Base-by-base conservation (phyloP, 2,888 invertebrate species). In the Calameuta filiformis region DNA sequence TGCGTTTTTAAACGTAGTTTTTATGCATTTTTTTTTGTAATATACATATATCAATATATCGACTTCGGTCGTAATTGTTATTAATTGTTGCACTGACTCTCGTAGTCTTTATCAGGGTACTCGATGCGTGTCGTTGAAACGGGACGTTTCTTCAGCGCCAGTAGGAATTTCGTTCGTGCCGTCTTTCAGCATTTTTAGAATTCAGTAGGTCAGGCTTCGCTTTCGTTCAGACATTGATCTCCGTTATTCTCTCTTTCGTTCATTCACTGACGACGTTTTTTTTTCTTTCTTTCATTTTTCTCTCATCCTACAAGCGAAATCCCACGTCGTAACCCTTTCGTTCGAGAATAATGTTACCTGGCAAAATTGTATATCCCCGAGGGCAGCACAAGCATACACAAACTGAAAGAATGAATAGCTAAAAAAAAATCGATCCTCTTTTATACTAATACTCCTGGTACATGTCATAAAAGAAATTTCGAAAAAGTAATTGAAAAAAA, bases 121-220 rank as follows among this genome's bases (percentile, higher is more conserved):
- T 12, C 15, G 3, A n/a, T 56, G 40, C 40, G 33, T 31, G 34
- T 68, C 75, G 31, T 35, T 15, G 0, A 56, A 56, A 23, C 40
- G 9, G 15, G 15, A 56, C 40, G 40, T 56, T 56, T 56, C 40
- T 23, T 56, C 40, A 56, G 40, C 23, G 23, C 4, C 40, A 23
- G 40, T 23, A 4, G 23, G 40, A 56, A 56, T 56, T 56, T 56
- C 40, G 71, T 31, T 31, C 31, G 33, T 15, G 71, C 71, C 12
- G 71, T 71, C 84, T 86, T 86, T 86, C 85, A 85, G 86, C 84
- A 84, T 83, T 86, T 86, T 86, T 85, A 85, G 87, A 83, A 85
- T 89, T 90, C 90, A 56, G 88, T 90, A 86, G 90, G 90, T 89
- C 91, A 89, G 86, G 90, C 90, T 90, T 90, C 90, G 89, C 90